A percentile compares a stretch with the other conserved stretches of the same genome.
Conservation (phyloP, 53 echinoderm and acorn worm genomes). For the Astropecten irregularis region DNA sequence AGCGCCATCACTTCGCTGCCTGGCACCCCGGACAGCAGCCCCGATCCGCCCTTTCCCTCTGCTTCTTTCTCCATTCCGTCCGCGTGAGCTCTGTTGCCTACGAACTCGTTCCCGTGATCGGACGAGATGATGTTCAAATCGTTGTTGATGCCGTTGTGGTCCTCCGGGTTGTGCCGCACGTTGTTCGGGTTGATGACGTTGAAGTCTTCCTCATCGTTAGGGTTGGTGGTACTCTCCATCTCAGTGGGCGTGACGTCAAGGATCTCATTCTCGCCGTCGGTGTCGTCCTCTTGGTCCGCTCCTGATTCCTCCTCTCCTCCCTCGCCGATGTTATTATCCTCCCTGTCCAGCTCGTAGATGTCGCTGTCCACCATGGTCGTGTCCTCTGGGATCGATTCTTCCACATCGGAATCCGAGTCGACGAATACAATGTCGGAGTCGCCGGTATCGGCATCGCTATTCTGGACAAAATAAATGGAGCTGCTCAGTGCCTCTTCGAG, state of each 20-base stretch:
- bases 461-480: neutral
- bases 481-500: constrained; percentile 26
- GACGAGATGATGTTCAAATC: neutral
- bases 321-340: neutral
- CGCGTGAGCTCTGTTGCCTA: neutral
- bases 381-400: constrained; percentile 25
- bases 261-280: constrained; percentile 14
- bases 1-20: constrained; percentile 17
- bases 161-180: constrained; percentile 3
- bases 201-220: neutral
- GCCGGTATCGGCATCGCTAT: neutral
- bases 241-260: constrained; percentile 19
- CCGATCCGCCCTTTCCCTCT: neutral
- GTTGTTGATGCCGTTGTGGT: neutral
- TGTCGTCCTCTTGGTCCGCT: no score
- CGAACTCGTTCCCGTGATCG: constrained; percentile 16
- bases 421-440: constrained; percentile 34
- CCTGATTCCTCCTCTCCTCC: neutral
- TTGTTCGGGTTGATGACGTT: constrained; percentile 8
- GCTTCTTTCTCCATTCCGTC: neutral
- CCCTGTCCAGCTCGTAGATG: constrained; percentile 18
- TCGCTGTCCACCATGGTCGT: constrained; percentile 2
- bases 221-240: neutral
- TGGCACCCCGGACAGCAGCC: neutral
- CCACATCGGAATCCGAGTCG: neutral